Base-by-base conservation (phyloP, 2,888 invertebrate species). In the Leuctra nigra region DNA sequence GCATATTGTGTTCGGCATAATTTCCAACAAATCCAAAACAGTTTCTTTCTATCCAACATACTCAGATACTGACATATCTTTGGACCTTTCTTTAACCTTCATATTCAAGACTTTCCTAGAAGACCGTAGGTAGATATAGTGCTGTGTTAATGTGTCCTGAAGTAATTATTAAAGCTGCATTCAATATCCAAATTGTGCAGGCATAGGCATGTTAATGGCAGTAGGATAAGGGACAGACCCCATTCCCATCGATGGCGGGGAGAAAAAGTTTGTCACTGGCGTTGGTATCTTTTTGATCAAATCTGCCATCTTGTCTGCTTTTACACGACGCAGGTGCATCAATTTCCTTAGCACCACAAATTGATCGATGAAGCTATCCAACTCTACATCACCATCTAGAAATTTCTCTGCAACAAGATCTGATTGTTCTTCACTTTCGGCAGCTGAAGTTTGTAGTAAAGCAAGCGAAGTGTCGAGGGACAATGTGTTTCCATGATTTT, bases 401-500 rank as follows among this genome's bases (percentile, higher is more conserved):
- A 96, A 94, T 62, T 85, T 81, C 66, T 90, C 86, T 0, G 91
- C 86, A 44, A 87, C 70, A 60, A 79, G 79, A 71, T 98, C 98
- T 0, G 95, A 91, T 68, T 91, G 84, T 68, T 97, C 96, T 71
- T 98, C 98, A 55, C 87, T 84, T 75, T 95, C 89, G 29, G 93
- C 91, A 23, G 94, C 89, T 11, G 93, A 87, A 9, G 95, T 86
- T 77, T 95, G 92, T 13, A 98, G 76, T 47, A 96, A 73, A 0
- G 93, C 95, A 60, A 91, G 76, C 1, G 91, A 87, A 22, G 91
- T 90, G 65, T 96, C 97, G 24, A 89, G 78, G 14, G 87, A 87
- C 70, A 87, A 82, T 48, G 83, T 82, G 1, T 86, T n/a, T n/a
- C n/a, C n/a, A n/a, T n/a, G n/a, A 85, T 83, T 36, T 47, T 53